These are phyloP conservation scores for Crossaster papposus DNA, from an alignment of 53 echinoderm and acorn worm genomes.

Conservation along the genomic window DNA sequence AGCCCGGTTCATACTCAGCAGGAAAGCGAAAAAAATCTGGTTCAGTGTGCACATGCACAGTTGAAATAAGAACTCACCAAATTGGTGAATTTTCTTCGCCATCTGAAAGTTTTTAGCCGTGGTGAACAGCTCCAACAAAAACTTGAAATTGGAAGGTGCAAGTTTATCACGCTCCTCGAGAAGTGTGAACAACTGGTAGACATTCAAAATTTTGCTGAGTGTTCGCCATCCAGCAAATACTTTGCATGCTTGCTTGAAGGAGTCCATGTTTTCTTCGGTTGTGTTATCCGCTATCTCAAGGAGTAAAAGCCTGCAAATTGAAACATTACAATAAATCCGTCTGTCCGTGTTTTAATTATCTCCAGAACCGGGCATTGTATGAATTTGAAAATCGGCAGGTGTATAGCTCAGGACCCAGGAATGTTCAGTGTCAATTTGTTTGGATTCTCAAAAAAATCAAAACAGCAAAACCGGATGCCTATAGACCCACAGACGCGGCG, in stretches of 20 bases:
- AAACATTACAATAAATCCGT: neutral
- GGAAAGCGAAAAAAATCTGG: no score
- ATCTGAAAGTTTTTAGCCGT: constrained; percentile 16
- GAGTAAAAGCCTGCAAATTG: constrained; percentile 33
- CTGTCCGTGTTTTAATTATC: no score
- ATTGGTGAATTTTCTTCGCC: neutral
- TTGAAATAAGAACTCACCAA: constrained; percentile 28
- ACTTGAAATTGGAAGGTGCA: neutral
- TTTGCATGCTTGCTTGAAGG: constrained; percentile 37
- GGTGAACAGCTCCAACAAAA: neutral
- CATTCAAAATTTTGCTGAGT: constrained; percentile 9
- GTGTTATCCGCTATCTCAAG: constrained; percentile 48
- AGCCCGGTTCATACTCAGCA: no score
- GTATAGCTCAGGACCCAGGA: no score
- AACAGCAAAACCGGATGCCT: no score
- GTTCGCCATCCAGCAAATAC: constrained; percentile 8
- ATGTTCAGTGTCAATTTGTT: no score
- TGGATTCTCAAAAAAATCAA: no score
- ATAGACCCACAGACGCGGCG: no score
- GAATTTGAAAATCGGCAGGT: no score
- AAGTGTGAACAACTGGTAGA: constrained; percentile 15
- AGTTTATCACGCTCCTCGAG: constrained; percentile 26
- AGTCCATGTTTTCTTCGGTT: constrained; percentile 17
- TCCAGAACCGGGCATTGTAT: no score
- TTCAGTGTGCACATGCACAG: no score